Percentiles rank a stretch among this genome's conserved stretches.
phyloP scores from a whole-genome alignment of 2,888 invertebrate genomes.

The Pyrrhosoma nymphula region DNA sequence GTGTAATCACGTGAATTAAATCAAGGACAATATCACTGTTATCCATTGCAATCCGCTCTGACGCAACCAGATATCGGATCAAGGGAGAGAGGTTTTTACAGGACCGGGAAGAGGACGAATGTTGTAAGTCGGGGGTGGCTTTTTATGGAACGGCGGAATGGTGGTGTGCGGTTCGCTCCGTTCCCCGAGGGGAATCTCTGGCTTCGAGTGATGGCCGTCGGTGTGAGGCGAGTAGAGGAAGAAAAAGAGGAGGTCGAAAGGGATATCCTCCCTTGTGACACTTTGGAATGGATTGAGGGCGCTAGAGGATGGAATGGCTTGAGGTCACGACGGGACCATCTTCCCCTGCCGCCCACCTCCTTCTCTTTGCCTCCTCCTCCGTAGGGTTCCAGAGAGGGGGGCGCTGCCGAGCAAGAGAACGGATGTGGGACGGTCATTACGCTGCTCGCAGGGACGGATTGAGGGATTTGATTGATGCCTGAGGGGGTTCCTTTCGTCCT shows the following conservation, averaged over 20 bases:
- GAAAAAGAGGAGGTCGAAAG: neutral
- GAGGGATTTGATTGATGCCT: conserved; percentile 50
- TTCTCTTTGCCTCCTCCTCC: neutral
- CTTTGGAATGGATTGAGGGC: conserved; percentile 66
- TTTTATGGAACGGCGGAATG: conserved; percentile 8
- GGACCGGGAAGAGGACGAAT: neutral
- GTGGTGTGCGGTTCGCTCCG: neutral
- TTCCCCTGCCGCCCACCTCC: neutral
- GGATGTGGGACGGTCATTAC: conserved; percentile 41
- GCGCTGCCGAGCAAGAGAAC: neutral
- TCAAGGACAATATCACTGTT: too few relatives aligned
- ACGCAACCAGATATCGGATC: too few relatives aligned
- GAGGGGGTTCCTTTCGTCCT: neutral
- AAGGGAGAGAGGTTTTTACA: neutral
- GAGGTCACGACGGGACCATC: conserved; percentile 55
- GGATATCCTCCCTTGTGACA: conserved; percentile 56
- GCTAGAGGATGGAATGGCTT: conserved; percentile 42
- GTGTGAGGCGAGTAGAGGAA: neutral
- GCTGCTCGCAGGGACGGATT: conserved; percentile 35
- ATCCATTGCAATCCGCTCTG: too few relatives aligned
- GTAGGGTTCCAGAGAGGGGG: neutral
- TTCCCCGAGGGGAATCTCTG: conserved; percentile 35
- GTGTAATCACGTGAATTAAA: too few relatives aligned
- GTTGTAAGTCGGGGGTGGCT: neutral
- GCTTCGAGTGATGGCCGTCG: conserved; percentile 54